These are phyloP conservation scores for Oryzias melastigma DNA, from an alignment of 2,113 vertebrate genomes.

Conservation along the genomic window DNA sequence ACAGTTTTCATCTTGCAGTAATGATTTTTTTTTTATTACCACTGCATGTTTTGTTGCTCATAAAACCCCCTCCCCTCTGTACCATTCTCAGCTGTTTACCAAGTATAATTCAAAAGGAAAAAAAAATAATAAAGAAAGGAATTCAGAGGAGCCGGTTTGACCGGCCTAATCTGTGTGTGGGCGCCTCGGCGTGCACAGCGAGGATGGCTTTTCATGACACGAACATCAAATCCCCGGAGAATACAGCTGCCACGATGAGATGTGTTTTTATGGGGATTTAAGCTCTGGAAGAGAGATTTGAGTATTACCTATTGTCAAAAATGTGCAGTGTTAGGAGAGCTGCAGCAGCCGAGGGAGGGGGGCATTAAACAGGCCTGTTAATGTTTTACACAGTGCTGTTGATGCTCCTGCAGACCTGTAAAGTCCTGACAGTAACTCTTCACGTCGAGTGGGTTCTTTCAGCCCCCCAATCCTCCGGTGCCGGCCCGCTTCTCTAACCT, in stretches of 20 bases:
- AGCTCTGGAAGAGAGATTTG: constrained; percentile 65
- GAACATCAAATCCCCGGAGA: constrained; percentile 66
- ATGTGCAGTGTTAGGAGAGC: constrained; percentile 50
- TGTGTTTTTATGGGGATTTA: constrained; percentile 70
- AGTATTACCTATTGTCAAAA: constrained; percentile 64
- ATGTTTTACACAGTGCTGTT: constrained; percentile 67
- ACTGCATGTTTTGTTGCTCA: constrained; percentile 29
- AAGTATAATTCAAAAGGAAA: constrained; percentile 46
- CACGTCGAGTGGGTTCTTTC: constrained; percentile 31
- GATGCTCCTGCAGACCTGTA: constrained; percentile 54
- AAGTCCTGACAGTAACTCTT: constrained; percentile 47
- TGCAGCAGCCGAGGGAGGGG: constrained; percentile 36
- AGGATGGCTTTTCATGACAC: constrained; percentile 64
- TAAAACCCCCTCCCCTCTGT: constrained; percentile 35
- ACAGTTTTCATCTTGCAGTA: constrained; percentile 33
- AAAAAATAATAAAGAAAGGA: constrained; percentile 4
- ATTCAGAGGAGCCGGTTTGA: constrained; percentile 46
- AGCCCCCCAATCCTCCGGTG: constrained; percentile 6
- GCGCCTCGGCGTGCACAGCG: constrained; percentile 46
- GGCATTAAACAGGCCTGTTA: constrained; percentile 64
- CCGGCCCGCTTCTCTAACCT: constrained; percentile 34
- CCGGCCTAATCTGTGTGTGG: constrained; percentile 70
- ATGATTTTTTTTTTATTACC: constrained; percentile 30
- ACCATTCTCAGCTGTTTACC: constrained; percentile 56
- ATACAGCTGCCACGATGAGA: constrained; percentile 62